Base-by-base conservation (phyloP, 2,888 invertebrate genomes). In the Leptodirus hochenwartii region DNA sequence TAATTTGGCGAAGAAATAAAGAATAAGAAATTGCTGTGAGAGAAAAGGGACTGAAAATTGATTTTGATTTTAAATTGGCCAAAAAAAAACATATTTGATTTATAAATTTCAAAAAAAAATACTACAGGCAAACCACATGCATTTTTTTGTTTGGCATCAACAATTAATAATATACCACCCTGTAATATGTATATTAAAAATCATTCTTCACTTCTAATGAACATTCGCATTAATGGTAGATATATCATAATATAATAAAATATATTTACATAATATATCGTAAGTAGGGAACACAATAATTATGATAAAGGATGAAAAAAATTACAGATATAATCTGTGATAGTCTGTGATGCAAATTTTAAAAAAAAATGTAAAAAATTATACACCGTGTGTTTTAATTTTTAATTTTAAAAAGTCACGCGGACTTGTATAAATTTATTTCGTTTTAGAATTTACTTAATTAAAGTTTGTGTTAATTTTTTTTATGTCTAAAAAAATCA, bases 311-410 rank as follows among this genome's bases (percentile, higher is more conserved):
- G n/a, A 20, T 20, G n/a, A 20, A 20, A 20, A 46, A 40, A 49
- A 51, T 53, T 54, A 47, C 54, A 54, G 54, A 54, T 51, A 40
- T 46, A 46, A 49, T 53, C 52, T 54, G 54, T 51, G 51, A 53
- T 54, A 53, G 47, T 47, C 50, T 53, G 53, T 53, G 53, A 53
- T 53, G 50, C 47, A 49, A 44, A 20, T 8, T 8, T 8, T 8
- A 20, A 20, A 20, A 20, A 20, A 20, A 8, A 20, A 20, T 6
- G 8, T 6, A 20, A 20, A 20, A 20, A 8, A 20, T 8, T 20
- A 20, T 20, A 8, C n/a, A 20, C 8, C 20, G 20, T 20, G 20
- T 8, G n/a, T 8, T 20, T n/a, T n/a, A 8, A n/a, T 8, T 20
- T 20, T 6, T 20, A 20, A 20, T 20, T 20, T n/a, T n/a, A n/a